phyloP scores from a whole-genome alignment of 2,888 invertebrate species.

The Mantis religiosa region DNA sequence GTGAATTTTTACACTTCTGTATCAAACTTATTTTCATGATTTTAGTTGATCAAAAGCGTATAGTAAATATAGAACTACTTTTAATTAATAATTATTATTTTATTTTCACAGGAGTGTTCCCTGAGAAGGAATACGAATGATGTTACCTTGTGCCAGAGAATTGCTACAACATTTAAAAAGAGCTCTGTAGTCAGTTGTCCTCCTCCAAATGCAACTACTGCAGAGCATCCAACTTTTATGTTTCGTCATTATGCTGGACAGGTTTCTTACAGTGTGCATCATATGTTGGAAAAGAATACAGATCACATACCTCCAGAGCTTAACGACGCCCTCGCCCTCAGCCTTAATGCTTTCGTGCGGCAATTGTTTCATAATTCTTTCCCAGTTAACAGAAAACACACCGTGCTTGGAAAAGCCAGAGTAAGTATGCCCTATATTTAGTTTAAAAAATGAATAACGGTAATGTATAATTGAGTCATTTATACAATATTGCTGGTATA shows the following conservation, averaged over 20 bases:
- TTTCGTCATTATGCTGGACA: neutral
- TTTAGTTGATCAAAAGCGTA: too few relatives aligned
- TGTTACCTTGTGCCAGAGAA: neutral
- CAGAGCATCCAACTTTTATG: neutral
- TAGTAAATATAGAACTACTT: too few relatives aligned
- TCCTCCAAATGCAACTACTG: neutral
- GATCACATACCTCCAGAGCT: neutral
- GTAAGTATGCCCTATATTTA: neutral
- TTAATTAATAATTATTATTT: too few relatives aligned
- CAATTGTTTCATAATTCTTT: neutral
- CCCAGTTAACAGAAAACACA: neutral
- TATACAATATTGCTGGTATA: too few relatives aligned
- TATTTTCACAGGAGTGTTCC: neutral
- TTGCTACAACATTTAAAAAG: neutral
- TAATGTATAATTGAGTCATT: too few relatives aligned
- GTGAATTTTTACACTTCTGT: too few relatives aligned
- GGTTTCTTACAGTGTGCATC: neutral
- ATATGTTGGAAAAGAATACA: neutral
- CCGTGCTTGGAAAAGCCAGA: neutral
- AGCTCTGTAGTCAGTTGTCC: neutral
- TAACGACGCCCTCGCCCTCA: neutral
- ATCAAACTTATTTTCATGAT: too few relatives aligned
- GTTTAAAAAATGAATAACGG: too few relatives aligned
- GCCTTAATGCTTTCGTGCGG: neutral
- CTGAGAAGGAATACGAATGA: neutral